Evolutionary conservation across 2,113 vertebrate genomes (phyloP).

Genomic region (Etheostoma cragini): DNA sequence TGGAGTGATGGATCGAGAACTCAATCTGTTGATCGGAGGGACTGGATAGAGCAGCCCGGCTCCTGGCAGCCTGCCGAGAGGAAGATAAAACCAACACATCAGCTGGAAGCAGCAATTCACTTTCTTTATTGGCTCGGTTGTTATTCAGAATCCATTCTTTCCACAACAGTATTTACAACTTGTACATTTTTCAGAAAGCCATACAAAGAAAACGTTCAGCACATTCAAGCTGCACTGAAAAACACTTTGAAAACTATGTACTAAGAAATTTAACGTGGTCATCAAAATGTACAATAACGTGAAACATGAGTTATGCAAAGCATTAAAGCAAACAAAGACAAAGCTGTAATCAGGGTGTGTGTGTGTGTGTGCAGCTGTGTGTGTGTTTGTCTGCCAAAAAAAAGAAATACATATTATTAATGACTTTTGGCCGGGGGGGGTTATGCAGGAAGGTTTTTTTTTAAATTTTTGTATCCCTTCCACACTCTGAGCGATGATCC

Average conservation of each 20-base stretch:
- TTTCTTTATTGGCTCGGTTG: constrained; percentile 53
- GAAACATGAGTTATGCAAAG: constrained; percentile 59
- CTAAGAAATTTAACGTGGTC: constrained; percentile 39
- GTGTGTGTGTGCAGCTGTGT: constrained; percentile 4
- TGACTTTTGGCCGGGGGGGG: constrained; percentile 58
- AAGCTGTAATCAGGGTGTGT: constrained; percentile 30
- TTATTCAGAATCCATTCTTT: constrained; percentile 53
- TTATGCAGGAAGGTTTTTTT: constrained; percentile 55
- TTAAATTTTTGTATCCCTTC: constrained; percentile 31
- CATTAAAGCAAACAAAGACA: constrained; percentile 46
- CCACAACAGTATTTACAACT: constrained; percentile 35
- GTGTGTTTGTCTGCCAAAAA: constrained; percentile 45
- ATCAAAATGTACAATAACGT: constrained; percentile 35
- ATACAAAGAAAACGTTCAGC: not conserved
- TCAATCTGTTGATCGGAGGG: constrained; percentile 50
- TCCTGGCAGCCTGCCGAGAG: constrained; percentile 59
- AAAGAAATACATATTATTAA: constrained; percentile 68
- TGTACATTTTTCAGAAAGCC: constrained; percentile 32
- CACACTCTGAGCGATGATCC: constrained; percentile 59
- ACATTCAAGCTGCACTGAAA: constrained; percentile 31
- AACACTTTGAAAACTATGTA: constrained; percentile 44
- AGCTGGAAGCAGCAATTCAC: constrained; percentile 49
- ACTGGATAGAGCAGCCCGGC: constrained; percentile 26
- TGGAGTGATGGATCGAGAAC: constrained; percentile 44
- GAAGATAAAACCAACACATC: constrained; percentile 46